Base-by-base conservation (phyloP, 2,888 invertebrate genomes). In the Leucoma salicis region DNA sequence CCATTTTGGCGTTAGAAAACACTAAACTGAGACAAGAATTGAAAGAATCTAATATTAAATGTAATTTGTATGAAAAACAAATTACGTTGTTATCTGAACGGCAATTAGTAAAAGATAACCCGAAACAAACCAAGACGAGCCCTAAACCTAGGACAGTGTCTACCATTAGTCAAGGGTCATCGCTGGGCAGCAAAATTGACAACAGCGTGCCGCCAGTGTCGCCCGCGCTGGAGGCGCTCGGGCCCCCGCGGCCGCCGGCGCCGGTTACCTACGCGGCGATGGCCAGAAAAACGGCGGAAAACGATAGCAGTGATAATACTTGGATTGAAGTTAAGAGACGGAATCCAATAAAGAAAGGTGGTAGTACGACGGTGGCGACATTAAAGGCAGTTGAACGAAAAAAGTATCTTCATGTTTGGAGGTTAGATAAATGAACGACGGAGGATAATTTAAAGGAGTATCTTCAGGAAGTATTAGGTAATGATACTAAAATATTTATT, bases 1-100 rank as follows among this genome's bases (percentile, higher is more conserved):
- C 31, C 6, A 12, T 31, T 15, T 31, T 31, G 15, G 15, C 31
- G 10, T 15, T 31, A 31, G 31, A 31, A 31, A 31, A 31, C 15
- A 29, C 6, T 29, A 12, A 29, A 29, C 4, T 29, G 13, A 29
- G 29, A 11, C 13, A 13, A 13, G 29, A 29, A 12, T 29, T 29
- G 10, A 5, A 13, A 6, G 13, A 13, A 29, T 7, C 13, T 29
- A 29, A 29, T 29, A 13, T 7, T 7, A 29, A 13, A 29, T 29
- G 29, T 29, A 13, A 6, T 10, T 29, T 11, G 3, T 29, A 13
- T 13, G 29, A 29, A 29, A 14, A 29, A 29, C 3, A 29, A 13
- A 4, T 29, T 12, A 29, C 5, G 6, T 5, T 29, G 10, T 29
- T 29, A 14, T 5, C 12, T 29, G 29, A 29, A 13, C 3, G 14